Base-by-base conservation (phyloP, 2,888 invertebrate species). In the Chrysomela aeneicollis region DNA sequence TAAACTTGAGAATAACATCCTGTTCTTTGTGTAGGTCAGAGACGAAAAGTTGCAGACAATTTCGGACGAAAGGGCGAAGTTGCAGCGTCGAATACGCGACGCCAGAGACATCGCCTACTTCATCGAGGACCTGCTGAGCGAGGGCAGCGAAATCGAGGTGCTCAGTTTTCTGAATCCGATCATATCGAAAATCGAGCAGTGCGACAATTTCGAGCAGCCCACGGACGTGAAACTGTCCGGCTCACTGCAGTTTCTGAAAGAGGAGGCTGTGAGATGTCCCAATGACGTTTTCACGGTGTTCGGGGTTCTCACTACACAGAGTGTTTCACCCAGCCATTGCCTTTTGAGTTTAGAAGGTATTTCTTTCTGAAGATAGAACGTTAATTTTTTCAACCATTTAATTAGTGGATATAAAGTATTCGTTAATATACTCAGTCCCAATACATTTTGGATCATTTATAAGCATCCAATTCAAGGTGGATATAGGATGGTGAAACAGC, bases 131-230 rank as follows among this genome's bases (percentile, higher is more conserved):
- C 76, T 77, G 42, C 81, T 90, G 17, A 81, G 86, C 0, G 87
- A 88, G n/a, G 91, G 89, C 0, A 88, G 88, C 0, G 89, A 91
- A 72, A 88, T 90, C 17, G 92, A 93, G 82, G 85, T 92, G 30
- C 84, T 93, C 0, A 88, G 88, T 15, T 87, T 92, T 61, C 86
- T 89, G 60, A 86, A 86, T 18, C 85, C 89, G 0, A 86, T 92
- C 2, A 81, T 91, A 2, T 87, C 87, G 6, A 87, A 92, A 52
- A 83, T 92, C 68, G 89, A 90, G 74, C 84, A 84, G 66, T 90
- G 83, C 78, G 84, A 87, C 22, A 87, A 87, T 73, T 83, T 86
- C 32, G 86, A 85, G 70, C 72, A 76, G 8, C 82, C 86, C 17
- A 85, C 84, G 69, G 76, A 76, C 51, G 53, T 80, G 54, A 77